A percentile compares a stretch with the other conserved stretches of the same genome.
Conservation (phyloP, 2,113 vertebrate genomes). For the Datnioides undecimradiatus region DNA sequence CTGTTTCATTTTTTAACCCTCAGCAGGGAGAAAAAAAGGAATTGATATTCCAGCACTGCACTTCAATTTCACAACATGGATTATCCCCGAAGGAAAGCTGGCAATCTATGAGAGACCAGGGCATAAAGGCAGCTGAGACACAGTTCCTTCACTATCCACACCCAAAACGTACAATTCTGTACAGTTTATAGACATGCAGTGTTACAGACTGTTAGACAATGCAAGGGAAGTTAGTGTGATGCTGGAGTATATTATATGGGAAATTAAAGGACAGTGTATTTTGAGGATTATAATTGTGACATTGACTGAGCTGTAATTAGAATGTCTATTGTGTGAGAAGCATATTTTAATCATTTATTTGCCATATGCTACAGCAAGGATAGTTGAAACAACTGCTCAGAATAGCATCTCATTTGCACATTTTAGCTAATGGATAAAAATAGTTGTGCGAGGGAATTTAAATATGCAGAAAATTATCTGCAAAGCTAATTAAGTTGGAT, state of each 20-base stretch:
- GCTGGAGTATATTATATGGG: conserved; percentile 12
- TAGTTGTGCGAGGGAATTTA: conserved; percentile 53
- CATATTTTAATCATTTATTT: conserved; percentile 61
- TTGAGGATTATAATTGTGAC: conserved; percentile 40
- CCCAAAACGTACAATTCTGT: conserved; percentile 33
- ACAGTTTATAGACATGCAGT: conserved; percentile 47
- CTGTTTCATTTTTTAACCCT: conserved; percentile 65
- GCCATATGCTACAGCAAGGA: conserved; percentile 52
- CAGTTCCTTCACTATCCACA: conserved; percentile 55
- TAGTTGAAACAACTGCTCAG: conserved; percentile 63
- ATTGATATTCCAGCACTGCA: conserved; percentile 77
- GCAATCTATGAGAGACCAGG: conserved; percentile 65
- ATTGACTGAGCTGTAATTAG: conserved; percentile 58
- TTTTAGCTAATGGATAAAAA: conserved; percentile 70
- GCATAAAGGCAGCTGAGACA: conserved; percentile 62
- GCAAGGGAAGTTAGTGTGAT: not conserved
- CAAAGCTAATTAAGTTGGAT: conserved; percentile 70
- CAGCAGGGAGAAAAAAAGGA: conserved; percentile 30
- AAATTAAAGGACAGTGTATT: conserved; percentile 44
- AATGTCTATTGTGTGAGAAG: conserved; percentile 49
- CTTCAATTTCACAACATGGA: conserved; percentile 83
- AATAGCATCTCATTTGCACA: conserved; percentile 75
- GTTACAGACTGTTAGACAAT: conserved; percentile 18
- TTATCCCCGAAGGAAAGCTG: conserved; percentile 78
- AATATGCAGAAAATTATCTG: conserved; percentile 58